phyloP scores from a whole-genome alignment of 2,888 invertebrate species.

The Frankliniella intonsa region DNA sequence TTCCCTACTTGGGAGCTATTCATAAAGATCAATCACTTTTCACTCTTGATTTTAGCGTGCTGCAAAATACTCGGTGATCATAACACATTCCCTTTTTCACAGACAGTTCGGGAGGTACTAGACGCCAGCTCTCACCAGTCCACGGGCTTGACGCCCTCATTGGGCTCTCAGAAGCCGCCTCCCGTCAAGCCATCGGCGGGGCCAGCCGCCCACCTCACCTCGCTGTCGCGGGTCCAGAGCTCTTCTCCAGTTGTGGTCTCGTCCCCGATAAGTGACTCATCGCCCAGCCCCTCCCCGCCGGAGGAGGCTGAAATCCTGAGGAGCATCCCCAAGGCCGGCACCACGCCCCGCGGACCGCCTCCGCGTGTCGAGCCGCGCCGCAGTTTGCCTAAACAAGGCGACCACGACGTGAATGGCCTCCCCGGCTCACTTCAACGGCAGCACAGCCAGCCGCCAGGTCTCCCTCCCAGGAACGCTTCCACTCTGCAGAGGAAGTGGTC shows the following conservation, averaged over 20 bases:
- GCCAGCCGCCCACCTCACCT: constrained; percentile 38
- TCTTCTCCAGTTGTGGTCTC: constrained; percentile 40
- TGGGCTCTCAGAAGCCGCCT: constrained; percentile 38
- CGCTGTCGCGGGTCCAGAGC: constrained; percentile 36
- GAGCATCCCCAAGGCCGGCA: constrained; percentile 12
- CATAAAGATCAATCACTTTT: no score
- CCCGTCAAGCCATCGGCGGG: constrained; percentile 40
- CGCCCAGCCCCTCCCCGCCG: constrained; percentile 36
- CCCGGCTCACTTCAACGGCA: background rate
- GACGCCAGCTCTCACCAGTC: constrained; percentile 35
- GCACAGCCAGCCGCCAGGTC: constrained; percentile 1
- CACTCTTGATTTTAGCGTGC: no score
- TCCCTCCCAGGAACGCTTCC: background rate
- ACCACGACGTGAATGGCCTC: background rate
- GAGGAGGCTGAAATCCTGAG: constrained; percentile 34
- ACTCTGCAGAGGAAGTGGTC: constrained; percentile 5
- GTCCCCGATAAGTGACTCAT: constrained; percentile 41
- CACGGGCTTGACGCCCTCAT: constrained; percentile 35
- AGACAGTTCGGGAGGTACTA: constrained; percentile 56
- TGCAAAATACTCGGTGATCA: background rate
- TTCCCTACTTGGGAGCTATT: no score
- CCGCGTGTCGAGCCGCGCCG: constrained; percentile 33
- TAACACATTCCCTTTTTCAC: constrained; percentile 46
- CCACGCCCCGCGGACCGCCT: constrained; percentile 34
- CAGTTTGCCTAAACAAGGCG: background rate